Conservation (phyloP, 2,113 vertebrate species). For the Panthera uncia region DNA sequence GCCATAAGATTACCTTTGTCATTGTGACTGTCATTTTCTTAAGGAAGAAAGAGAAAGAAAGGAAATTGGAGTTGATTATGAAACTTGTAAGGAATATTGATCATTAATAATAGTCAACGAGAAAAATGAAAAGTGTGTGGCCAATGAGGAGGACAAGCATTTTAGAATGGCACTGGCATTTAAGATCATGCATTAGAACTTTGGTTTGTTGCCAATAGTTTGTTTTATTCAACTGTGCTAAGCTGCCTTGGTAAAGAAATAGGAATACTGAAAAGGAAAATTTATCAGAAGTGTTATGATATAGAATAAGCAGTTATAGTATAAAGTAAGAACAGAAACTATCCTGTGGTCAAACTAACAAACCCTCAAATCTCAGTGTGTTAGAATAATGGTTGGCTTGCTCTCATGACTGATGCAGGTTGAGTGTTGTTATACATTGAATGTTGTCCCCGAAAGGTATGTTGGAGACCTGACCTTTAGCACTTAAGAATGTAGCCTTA, state of each 20-base stretch:
- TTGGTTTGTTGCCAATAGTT: neutral
- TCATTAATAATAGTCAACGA: neutral
- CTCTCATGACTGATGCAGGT: neutral
- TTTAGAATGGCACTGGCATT: neutral
- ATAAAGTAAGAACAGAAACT: neutral
- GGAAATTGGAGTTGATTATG: neutral
- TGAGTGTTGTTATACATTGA: neutral
- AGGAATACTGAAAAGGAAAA: neutral
- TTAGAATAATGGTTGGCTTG: neutral
- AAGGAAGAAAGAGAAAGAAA: neutral
- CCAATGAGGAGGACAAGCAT: neutral
- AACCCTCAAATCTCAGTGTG: neutral
- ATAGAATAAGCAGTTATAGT: neutral
- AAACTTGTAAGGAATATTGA: neutral
- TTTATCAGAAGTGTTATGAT: neutral
- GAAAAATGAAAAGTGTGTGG: neutral
- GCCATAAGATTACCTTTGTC: neutral
- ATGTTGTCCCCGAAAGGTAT: neutral
- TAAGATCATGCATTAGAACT: neutral
- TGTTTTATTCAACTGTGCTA: neutral
- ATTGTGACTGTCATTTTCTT: neutral
- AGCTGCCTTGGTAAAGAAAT: neutral
- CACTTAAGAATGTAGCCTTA: neutral
- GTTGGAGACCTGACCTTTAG: neutral
- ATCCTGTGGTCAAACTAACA: neutral